Evolutionary conservation across 2,888 invertebrate genomes (phyloP).

Genomic region (Lithophane semibrunnea): DNA sequence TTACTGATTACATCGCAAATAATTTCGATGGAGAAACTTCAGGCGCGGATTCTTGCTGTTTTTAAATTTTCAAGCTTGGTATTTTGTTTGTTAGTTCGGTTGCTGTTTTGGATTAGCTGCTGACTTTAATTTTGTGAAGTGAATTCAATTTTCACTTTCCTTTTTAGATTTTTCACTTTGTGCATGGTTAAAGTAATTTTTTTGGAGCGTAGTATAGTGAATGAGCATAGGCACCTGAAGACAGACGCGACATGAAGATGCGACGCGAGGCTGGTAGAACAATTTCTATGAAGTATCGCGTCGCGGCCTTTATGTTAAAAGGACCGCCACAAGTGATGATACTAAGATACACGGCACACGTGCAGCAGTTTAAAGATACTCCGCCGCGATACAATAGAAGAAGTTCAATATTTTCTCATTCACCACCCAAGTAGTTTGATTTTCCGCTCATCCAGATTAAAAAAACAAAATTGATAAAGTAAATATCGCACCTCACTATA

Average conservation of each 20-base stretch:
- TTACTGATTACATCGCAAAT: conserved; percentile 70
- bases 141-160: background rate
- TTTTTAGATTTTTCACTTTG: background rate
- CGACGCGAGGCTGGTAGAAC: too few species aligned
- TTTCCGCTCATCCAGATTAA: background rate
- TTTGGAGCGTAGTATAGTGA: too few species aligned
- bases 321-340: background rate
- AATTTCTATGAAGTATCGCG: too few species aligned
- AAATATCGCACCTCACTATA: background rate
- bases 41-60: conserved; percentile 14
- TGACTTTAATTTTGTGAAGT: background rate
- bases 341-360: too few species aligned
- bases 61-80: background rate
- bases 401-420: conserved; percentile 7
- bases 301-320: background rate
- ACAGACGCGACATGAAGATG: too few species aligned
- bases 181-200: too few species aligned
- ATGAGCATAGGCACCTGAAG: too few species aligned
- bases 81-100: background rate
- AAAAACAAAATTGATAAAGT: conserved; percentile 2
- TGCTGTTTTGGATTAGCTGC: background rate
- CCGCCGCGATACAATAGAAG: background rate
- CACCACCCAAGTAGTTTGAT: background rate
- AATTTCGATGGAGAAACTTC: conserved; percentile 34
- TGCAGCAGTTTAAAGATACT: too few species aligned